Evolutionary conservation across 1,140 invertebrate genomes (phyloP).

Genomic region (Formica exsecta): DNA sequence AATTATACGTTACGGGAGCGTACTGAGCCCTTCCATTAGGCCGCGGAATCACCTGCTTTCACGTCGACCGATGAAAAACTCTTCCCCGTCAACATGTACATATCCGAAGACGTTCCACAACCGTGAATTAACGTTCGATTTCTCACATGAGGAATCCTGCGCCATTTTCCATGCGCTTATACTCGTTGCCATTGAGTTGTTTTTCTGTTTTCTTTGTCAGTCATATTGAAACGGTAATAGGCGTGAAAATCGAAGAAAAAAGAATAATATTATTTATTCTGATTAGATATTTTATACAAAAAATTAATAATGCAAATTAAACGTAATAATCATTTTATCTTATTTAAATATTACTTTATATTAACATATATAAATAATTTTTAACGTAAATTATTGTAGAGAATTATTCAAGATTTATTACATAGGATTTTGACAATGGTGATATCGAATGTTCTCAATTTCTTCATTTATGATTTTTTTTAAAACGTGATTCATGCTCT

Average conservation of each 20-base stretch:
- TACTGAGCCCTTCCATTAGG: constrained; percentile 80
- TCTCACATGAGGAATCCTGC: neutral
- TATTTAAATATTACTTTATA: neutral
- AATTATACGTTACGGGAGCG: constrained; percentile 80
- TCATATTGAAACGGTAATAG: neutral
- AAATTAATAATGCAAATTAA: neutral
- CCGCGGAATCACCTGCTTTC: constrained; percentile 75
- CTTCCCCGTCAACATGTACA: constrained; percentile 19
- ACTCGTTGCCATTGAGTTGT: neutral
- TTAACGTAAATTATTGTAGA: constrained; percentile 14
- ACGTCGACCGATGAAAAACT: constrained; percentile 75
- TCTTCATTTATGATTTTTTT: constrained; percentile 19
- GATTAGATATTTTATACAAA: neutral
- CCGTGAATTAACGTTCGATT: constrained; percentile 12
- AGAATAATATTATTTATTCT: neutral
- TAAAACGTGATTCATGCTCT: neutral
- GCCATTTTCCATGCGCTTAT: neutral
- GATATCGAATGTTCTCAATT: neutral
- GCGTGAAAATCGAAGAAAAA: neutral
- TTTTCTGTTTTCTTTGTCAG: neutral
- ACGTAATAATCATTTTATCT: neutral
- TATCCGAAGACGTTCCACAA: constrained; percentile 19
- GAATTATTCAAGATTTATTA: neutral
- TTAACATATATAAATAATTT: neutral
- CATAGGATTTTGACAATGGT: neutral